These are phyloP conservation scores for Homarus americanus DNA, from an alignment of 1,140 invertebrate genomes.

Conservation along the genomic window DNA sequence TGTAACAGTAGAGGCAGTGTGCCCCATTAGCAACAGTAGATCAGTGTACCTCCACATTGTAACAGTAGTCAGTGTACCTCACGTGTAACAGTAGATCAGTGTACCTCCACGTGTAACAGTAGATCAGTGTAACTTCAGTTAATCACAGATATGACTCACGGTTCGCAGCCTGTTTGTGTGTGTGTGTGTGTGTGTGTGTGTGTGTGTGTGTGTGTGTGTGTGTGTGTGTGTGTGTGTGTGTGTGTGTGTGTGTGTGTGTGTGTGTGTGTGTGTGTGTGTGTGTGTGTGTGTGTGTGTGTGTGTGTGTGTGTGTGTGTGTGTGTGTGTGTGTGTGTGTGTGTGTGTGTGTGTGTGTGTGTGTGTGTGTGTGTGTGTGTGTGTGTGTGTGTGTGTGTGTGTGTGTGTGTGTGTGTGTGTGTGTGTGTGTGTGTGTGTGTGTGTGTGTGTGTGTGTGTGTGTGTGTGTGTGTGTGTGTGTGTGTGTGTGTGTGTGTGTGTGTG, in stretches of 20 bases:
- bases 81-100: too few species aligned
- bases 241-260: conserved; percentile 18
- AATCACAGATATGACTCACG: too few species aligned
- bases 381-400: not conserved
- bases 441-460: not conserved
- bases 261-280: not conserved
- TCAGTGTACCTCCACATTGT: too few species aligned
- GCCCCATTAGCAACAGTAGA: too few species aligned
- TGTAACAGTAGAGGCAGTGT: too few species aligned
- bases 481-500: not conserved
- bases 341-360: conserved; percentile 16
- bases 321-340: conserved; percentile 8
- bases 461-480: not conserved
- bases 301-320: not conserved
- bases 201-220: conserved; percentile 10
- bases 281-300: not conserved
- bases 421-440: not conserved
- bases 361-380: conserved; percentile 9
- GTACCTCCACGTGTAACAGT: too few species aligned
- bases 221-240: conserved; percentile 8
- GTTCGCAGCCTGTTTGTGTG: not conserved
- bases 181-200: not conserved
- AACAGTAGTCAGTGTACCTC: too few species aligned
- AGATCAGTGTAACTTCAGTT: too few species aligned
- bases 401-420: conserved; percentile 3